These are phyloP conservation scores for Marisa cornuarietis DNA, from an alignment of 1,140 invertebrate species.

Conservation along the genomic window DNA sequence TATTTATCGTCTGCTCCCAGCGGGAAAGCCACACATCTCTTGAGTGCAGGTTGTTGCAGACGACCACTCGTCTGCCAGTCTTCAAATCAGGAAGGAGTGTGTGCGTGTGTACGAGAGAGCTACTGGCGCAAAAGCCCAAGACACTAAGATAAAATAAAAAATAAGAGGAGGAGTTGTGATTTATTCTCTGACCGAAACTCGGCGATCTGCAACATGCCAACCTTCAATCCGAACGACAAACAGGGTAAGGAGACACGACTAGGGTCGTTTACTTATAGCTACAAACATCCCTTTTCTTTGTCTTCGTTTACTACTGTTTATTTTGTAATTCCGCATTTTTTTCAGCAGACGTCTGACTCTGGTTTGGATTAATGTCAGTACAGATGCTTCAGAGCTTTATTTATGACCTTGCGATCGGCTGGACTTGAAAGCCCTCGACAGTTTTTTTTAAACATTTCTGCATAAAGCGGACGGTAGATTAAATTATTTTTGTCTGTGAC, in stretches of 20 bases:
- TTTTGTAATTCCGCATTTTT: background rate
- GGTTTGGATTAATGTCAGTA: too few relatives aligned
- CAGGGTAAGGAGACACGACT: background rate
- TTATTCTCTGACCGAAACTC: background rate
- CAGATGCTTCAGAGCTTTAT: too few relatives aligned
- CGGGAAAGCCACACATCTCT: background rate
- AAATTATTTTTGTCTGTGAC: too few relatives aligned
- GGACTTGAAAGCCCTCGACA: too few relatives aligned
- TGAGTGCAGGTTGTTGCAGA: background rate
- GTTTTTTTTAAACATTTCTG: background rate
- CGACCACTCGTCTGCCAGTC: background rate
- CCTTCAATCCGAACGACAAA: conserved; percentile 7
- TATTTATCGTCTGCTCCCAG: conserved; percentile 14
- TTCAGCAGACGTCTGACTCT: background rate
- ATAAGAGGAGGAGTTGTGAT: background rate
- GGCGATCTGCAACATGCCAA: background rate
- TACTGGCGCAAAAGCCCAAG: background rate
- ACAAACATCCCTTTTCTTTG: background rate
- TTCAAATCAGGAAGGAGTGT: background rate
- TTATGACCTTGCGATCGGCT: too few relatives aligned
- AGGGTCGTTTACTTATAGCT: too few relatives aligned
- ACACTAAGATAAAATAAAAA: background rate
- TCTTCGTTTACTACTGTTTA: background rate
- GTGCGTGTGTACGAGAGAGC: background rate
- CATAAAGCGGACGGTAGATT: too few relatives aligned